These are phyloP conservation scores for Chaetops frenatus DNA, from an alignment of 2,113 vertebrate species.

Conservation along the genomic window DNA sequence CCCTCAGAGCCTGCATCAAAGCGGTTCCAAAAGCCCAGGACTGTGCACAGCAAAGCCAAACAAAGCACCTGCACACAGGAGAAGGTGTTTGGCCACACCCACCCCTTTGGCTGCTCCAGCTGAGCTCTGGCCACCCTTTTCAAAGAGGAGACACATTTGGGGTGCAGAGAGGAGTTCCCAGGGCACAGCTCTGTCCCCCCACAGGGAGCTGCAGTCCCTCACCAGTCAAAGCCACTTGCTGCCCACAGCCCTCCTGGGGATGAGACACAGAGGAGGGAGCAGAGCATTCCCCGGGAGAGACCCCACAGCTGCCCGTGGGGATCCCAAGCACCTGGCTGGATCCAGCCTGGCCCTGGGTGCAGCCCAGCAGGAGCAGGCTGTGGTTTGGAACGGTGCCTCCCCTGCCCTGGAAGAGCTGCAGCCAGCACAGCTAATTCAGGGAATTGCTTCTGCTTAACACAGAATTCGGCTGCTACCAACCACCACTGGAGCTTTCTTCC, in stretches of 20 bases:
- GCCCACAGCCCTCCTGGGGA: neutral
- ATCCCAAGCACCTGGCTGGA: accelerated
- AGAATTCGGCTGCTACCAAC: neutral
- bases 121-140: accelerated
- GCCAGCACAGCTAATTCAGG: neutral
- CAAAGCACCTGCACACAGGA: accelerated
- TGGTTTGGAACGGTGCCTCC: neutral
- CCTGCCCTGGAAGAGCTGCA: neutral
- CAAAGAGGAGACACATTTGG: accelerated
- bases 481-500: neutral
- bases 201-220: neutral
- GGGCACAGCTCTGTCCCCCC: accelerated
- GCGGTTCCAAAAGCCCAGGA: neutral
- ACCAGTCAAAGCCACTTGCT: neutral
- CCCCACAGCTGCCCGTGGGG: accelerated
- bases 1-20: neutral
- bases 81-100: neutral
- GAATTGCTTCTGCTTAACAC: neutral
- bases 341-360: accelerated
- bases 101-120: neutral
- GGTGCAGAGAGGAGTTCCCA: neutral
- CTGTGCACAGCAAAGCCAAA: neutral
- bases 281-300: neutral
- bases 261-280: neutral
- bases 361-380: neutral